Evolutionary conservation across 2,888 invertebrate genomes (phyloP), one percentile per base, ranked within the genome.

Genomic region (Acanthosepion esculentum): DNA sequence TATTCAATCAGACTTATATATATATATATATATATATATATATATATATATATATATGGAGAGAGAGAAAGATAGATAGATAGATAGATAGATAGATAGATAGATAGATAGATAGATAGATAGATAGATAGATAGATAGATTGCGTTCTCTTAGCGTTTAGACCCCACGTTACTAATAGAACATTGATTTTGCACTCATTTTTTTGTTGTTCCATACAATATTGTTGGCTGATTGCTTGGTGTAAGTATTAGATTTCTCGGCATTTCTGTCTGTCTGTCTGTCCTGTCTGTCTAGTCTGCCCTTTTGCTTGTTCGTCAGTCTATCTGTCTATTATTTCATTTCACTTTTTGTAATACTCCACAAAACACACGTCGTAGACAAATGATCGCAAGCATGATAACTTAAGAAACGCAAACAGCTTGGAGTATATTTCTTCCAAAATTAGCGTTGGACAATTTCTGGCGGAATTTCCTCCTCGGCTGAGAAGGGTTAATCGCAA

Each of bases 141-240:
- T n/a, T 41, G 3, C 2, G 0, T 41, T 3, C 3, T 59, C 20
- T 20, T 2, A 41, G 41, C 41, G 48, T 92, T n/a, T 48, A 48
- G n/a, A n/a, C n/a, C 15, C 10, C 10, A 78, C n/a, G 4, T n/a
- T 78, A 78, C 78, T 78, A n/a, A n/a, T n/a, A n/a, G 78, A 78
- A 33, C 78, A 78, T 78, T 78, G 78, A 78, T 33, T 33, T 33
- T 78, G n/a, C n/a, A 78, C 78, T n/a, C 18, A 78, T 33, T 78
- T 78, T n/a, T 78, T n/a, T 78, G 78, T 78, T 78, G 78, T 78
- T 78, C 12, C 12, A 78, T 78, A n/a, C n/a, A 5, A 78, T 78
- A 78, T 78, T n/a, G 78, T 78, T 78, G 78, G 78, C 78, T 78
- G 78, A 78, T 33, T 93, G 93, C 93, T 53, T 93, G 93, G 33